These are phyloP conservation scores for Sebastes miniatus DNA, from an alignment of 2,797 vertebrate genomes.

Conservation along the genomic window DNA sequence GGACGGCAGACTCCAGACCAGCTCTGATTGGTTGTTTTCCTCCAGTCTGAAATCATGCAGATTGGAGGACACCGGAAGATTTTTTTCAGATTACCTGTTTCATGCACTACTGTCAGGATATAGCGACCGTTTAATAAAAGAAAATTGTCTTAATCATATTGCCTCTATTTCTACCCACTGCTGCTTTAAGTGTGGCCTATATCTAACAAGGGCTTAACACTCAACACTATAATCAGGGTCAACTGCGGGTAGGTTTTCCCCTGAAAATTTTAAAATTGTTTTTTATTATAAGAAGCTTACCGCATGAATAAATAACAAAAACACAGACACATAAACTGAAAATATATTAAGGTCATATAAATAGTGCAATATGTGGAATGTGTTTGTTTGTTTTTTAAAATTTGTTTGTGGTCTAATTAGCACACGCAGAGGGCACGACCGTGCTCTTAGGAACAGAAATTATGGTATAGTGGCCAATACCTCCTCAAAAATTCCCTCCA, in stretches of 20 bases:
- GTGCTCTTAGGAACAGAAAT: conserved; percentile 20
- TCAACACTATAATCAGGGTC: conserved; percentile 36
- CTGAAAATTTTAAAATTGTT: conserved; percentile 16
- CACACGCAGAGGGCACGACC: conserved; percentile 20
- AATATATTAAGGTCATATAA: conserved; percentile 42
- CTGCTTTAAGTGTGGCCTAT: conserved; percentile 22
- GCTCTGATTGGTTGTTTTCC: no score
- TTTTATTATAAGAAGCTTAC: conserved; percentile 36
- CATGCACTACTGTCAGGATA: no score
- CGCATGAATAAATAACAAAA: conserved; percentile 49
- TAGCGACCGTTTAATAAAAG: fast-evolving
- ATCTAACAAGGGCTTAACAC: conserved; percentile 43
- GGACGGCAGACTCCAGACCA: no score
- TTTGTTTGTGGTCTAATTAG: conserved; percentile 68
- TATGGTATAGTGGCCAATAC: not conserved
- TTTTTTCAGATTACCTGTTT: no score
- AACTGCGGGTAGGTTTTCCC: conserved; percentile 32
- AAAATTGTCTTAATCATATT: no score
- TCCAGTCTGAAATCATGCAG: no score
- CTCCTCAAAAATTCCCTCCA: not conserved
- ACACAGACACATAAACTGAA: conserved; percentile 13
- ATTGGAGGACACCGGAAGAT: no score
- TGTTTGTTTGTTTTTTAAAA: conserved; percentile 59
- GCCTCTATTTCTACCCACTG: no score
- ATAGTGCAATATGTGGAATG: conserved; percentile 63